Evolutionary conservation across 2,888 invertebrate species (phyloP), one percentile per base, ranked within the genome.

Genomic region (Drosophila recens): DNA sequence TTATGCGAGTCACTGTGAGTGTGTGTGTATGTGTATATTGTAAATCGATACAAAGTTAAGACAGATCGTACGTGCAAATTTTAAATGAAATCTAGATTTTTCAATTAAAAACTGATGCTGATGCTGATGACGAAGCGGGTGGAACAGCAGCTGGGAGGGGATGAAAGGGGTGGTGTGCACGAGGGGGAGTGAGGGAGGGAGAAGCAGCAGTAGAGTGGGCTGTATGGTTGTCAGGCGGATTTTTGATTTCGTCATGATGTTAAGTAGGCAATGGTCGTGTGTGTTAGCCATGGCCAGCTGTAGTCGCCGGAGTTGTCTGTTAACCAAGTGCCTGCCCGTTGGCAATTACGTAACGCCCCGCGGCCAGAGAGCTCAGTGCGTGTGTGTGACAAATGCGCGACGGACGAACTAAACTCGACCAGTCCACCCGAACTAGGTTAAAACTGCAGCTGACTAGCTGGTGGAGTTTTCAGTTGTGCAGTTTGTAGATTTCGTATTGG

Each of bases 401-500:
- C 88, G 77, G 89, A 87, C 88, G 74, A 88, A 87, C 87, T 87
- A 87, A 84, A 89, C 89, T 89, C 87, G 84, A 82, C 84, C 84
- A 86, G 82, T 67, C 63, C 66, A 54, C 13, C 62, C 67, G 82
- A 89, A 84, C 85, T 84, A 84, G 90, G 84, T 84, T 89, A 89
- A 87, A 87, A 85, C 75, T 72, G 82, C 80, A 85, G 88, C 80
- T 82, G 86, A 80, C 79, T 80, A 79, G 81, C 82, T 42, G 57
- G 17, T 46, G 11, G 23, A 74, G 76, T 78, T 82, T 54, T 57
- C 45, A 34, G 46, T 27, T 38, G 67, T 56, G 51, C 52, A 67
- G 66, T 68, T 54, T 61, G 49, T 52, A 71, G 62, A 80, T 75
- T 84, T 72, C 67, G 67, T 62, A 80, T 73, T 80, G 75, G 73